Evolutionary conservation across 1,140 invertebrate genomes (phyloP).

Genomic region (Aphelinus atriplicis): DNA sequence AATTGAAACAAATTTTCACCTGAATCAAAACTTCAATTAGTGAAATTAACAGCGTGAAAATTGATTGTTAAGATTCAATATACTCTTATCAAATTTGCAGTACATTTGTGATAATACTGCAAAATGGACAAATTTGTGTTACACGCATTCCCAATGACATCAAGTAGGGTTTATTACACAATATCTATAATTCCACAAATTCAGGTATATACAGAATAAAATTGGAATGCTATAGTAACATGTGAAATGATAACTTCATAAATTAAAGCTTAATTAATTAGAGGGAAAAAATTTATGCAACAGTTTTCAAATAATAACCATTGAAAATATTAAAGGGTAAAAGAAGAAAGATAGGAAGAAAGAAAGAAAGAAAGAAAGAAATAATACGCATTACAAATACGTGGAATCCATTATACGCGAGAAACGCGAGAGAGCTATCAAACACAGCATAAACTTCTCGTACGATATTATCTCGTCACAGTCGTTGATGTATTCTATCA

Average conservation of each 20-base stretch:
- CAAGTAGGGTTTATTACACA: background rate
- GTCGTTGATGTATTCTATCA: background rate
- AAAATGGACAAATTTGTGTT: slow-evolving; percentile 16
- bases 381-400: slow-evolving; percentile 5
- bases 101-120: slow-evolving; percentile 12
- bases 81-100: background rate
- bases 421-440: background rate
- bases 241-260: slow-evolving; percentile 13
- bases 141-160: slow-evolving; percentile 1
- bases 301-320: background rate
- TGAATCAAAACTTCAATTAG: slow-evolving; percentile 5
- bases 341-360: background rate
- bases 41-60: slow-evolving; percentile 19
- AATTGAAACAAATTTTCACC: slow-evolving; percentile 15
- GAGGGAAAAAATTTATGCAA: slow-evolving; percentile 3
- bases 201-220: slow-evolving; percentile 29
- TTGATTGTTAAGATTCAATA: slow-evolving; percentile 12
- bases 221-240: slow-evolving; percentile 35
- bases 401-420: slow-evolving; percentile 3
- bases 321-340: slow-evolving; percentile 1
- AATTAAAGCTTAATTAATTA: slow-evolving; percentile 24
- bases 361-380: background rate
- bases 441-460: slow-evolving; percentile 13
- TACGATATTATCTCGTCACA: slow-evolving; percentile 13
- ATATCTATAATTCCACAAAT: background rate